phyloP scores from a whole-genome alignment of 92 coral and sea anemone genomes.

The Porites rus region DNA sequence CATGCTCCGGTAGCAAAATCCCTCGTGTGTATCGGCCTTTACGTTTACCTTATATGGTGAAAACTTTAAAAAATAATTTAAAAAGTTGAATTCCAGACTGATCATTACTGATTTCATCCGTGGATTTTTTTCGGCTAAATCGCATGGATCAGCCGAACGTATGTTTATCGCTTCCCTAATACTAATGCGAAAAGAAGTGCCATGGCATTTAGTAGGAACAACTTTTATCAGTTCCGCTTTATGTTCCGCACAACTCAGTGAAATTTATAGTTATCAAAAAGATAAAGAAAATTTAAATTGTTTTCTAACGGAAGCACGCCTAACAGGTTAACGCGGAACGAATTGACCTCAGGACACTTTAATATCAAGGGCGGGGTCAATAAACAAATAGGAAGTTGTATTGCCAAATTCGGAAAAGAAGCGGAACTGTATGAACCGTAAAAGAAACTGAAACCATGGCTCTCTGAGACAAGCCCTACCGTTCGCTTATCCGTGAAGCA shows the following conservation, averaged over 20 bases:
- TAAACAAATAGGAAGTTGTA: not conserved
- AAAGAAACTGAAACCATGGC: slow-evolving; percentile 33
- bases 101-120: too few relatives aligned
- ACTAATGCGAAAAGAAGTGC: not conserved
- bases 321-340: slow-evolving; percentile 4
- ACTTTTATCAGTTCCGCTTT: not conserved
- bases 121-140: too few relatives aligned
- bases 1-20: too few relatives aligned
- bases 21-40: too few relatives aligned
- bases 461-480: not conserved
- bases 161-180: too few relatives aligned
- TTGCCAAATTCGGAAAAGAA: not conserved
- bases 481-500: too few relatives aligned
- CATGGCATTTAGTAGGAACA: too few relatives aligned
- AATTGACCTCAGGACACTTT: not conserved
- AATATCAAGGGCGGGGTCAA: not conserved
- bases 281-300: not conserved
- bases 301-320: slow-evolving; percentile 22
- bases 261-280: not conserved
- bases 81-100: too few relatives aligned
- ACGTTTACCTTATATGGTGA: too few relatives aligned
- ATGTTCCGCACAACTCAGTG: not conserved
- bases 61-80: too few relatives aligned
- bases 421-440: not conserved
- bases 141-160: too few relatives aligned